A percentile compares a stretch with the other conserved stretches of the same genome.
Evolutionary conservation across 2,888 invertebrate genomes (phyloP).

Genomic region (Dione juno): DNA sequence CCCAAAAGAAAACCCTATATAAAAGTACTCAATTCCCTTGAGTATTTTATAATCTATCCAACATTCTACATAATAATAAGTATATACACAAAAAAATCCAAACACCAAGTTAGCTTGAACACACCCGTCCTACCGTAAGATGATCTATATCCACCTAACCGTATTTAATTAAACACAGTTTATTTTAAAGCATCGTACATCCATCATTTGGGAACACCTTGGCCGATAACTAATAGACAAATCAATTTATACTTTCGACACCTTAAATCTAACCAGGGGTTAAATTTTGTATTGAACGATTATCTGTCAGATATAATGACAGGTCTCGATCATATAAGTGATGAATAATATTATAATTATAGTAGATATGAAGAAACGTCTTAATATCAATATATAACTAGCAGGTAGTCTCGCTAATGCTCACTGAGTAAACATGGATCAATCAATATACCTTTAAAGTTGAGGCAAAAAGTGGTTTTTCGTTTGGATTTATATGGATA

Average conservation of each 20-base stretch:
- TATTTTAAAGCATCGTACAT: slow-evolving; percentile 28
- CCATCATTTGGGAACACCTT: slow-evolving; percentile 38
- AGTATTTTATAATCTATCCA: too few relatives aligned
- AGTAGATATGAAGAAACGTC: slow-evolving; percentile 54
- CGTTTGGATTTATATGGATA: slow-evolving; percentile 54
- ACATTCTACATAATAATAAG: too few relatives aligned
- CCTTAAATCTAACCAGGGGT: slow-evolving; percentile 39
- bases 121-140: neutral
- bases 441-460: slow-evolving; percentile 70
- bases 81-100: neutral
- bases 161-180: slow-evolving; percentile 25
- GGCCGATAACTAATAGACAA: slow-evolving; percentile 39
- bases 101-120: neutral
- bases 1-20: too few relatives aligned
- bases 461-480: slow-evolving; percentile 57
- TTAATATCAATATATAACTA: slow-evolving; percentile 74
- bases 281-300: slow-evolving; percentile 53
- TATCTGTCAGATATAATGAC: slow-evolving; percentile 54
- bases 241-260: slow-evolving; percentile 42
- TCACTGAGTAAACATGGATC: slow-evolving; percentile 77
- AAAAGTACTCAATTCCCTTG: too few relatives aligned
- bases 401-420: slow-evolving; percentile 67
- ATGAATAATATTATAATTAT: slow-evolving; percentile 71
- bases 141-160: slow-evolving; percentile 14
- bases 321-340: slow-evolving; percentile 43